Base-by-base conservation (phyloP, 2,113 vertebrate species). In the Menura novaehollandiae region DNA sequence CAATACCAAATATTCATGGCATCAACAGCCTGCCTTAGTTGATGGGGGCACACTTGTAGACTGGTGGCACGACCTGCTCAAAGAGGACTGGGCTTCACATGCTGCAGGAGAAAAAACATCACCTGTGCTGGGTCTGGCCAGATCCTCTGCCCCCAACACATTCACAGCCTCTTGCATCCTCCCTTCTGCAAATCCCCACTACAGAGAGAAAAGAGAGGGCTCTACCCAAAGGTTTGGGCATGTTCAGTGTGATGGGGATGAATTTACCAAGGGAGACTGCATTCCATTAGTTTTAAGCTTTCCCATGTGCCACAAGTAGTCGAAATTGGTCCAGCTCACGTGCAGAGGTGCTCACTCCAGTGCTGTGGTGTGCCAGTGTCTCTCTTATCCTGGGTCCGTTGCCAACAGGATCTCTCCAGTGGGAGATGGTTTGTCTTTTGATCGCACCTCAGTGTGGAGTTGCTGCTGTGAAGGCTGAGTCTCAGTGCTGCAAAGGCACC, bases 71-170 rank as follows among this genome's bases (percentile, higher is more conserved):
- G n/a, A 18, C 43, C 33, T 49, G 52, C n/a, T 44, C 41, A 37
- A 35, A 39, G 35, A 17, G 13, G 4, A 8, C 7, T 66, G 0
- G n/a, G n/a, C n/a, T n/a, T n/a, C 5, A 1, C 7, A 24, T 33
- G 11, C 43, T 51, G n/a, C 17, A 55, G 41, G 35, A 69, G 26
- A 62, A 56, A 3, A 15, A 14, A 1, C 15, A 4, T 39, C 13
- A 26, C 16, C 27, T 7, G 15, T 24, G 47, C n/a, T 18, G 37
- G 63, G 23, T 76, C 58, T 39, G 27, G 16, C n/a, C 52, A 63
- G 18, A 13, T 26, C 5, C 1, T n/a, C 62, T 28, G 11, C 56
- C 27, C 27, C 63, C 32, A 23, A 17, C 18, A 10, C 37, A 13
- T 41, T 37, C 22, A 30, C 23, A n/a, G 30, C 8, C n/a, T 58